These are phyloP conservation scores for Drosophila rellima DNA, from an alignment of 2,888 invertebrate species.

Conservation along the genomic window DNA sequence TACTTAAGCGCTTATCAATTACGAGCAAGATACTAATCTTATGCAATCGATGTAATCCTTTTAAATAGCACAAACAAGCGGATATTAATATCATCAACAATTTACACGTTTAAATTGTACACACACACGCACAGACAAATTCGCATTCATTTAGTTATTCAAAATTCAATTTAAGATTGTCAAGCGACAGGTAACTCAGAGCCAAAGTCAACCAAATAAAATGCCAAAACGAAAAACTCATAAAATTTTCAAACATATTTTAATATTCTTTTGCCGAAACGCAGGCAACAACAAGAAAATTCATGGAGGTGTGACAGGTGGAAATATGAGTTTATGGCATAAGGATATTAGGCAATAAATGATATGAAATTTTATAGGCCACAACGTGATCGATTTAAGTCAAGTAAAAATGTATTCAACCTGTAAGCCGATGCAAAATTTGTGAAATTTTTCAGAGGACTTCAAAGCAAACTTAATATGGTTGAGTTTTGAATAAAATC, in stretches of 20 bases:
- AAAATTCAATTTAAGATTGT: conserved; percentile 70
- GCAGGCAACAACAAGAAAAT: neutral
- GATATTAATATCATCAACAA: conserved; percentile 80
- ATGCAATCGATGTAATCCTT: conserved; percentile 54
- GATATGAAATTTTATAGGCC: conserved; percentile 19
- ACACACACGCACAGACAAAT: conserved; percentile 9
- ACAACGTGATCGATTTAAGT: neutral
- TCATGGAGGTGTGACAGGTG: conserved; percentile 30
- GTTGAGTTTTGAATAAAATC: neutral
- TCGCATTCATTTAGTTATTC: conserved; percentile 45
- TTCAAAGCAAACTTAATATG: neutral
- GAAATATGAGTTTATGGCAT: conserved; percentile 51
- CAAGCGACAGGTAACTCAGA: conserved; percentile 14
- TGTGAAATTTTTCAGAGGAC: conserved; percentile 1
- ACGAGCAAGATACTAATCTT: conserved; percentile 57
- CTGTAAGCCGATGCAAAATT: neutral
- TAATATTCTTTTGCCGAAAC: conserved; percentile 51
- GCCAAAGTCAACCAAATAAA: conserved; percentile 35
- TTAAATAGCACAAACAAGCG: conserved; percentile 64
- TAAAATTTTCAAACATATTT: conserved; percentile 66
- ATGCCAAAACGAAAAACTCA: conserved; percentile 54
- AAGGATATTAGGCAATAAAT: conserved; percentile 26
- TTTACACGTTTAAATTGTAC: conserved; percentile 46
- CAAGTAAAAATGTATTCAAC: conserved; percentile 1
- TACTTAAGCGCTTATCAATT: conserved; percentile 63